Evolutionary conservation across 1,140 invertebrate species (phyloP), one percentile per base, ranked within the genome.

Genomic region (Lerema accius): DNA sequence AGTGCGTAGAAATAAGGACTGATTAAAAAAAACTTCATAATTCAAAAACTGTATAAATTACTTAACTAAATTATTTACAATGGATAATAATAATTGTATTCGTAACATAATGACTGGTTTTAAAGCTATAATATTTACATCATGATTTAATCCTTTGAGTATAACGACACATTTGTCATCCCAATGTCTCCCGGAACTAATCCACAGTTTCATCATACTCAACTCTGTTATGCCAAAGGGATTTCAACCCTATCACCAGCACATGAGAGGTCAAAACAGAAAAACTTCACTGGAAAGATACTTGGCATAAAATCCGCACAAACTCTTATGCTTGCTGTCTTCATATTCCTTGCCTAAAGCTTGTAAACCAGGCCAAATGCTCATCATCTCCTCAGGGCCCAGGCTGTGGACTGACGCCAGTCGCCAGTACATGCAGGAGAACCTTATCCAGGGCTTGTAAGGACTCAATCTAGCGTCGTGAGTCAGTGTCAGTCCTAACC

Each of bases 391-490:
- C 0, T 64, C 13, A 0, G 82, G 74, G 3, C 37, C 45, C 1
- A 86, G 15, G 15, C 78, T 84, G 40, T 89, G 86, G 0, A 61
- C 32, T 0, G 81, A 78, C 0, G 82, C 84, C 0, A 83, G 42
- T 0, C 50, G 50, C 69, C 73, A 78, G 37, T 80, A 87, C 0
- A 76, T 10, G 26, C 84, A 89, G 0, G 14, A 16, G 0, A 69
- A 0, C 0, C 53, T 17, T 0, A 81, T 0, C 76, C 73, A 76
- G 0, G 84, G 86, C 9, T 80, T 82, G 63, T 74, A 80, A 0
- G 83, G 80, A 39, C 80, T 86, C 3, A 90, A 32, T 10, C 82
- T 69, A 2, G 62, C 37, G 13, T 90, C 86, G 17, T 90, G 84
- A 0, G 66, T 78, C 10, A 89, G 40, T 0, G 17, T 62, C 1